phyloP scores from a whole-genome alignment of 2,797 vertebrate genomes.

The Pseudochaenichthys georgianus region DNA sequence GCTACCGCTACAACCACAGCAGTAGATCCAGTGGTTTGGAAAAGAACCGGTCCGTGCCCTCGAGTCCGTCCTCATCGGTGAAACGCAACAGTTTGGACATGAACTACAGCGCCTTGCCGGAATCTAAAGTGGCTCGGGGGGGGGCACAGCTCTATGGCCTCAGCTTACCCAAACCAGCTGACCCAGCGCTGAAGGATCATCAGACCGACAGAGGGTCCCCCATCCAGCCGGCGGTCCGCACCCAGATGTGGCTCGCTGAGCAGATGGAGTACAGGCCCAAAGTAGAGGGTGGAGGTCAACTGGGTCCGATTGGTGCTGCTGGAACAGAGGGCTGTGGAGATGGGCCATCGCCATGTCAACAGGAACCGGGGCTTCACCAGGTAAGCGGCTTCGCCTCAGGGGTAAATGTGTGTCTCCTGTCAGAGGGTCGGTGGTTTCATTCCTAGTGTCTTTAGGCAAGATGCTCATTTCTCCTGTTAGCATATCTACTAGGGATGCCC shows the following conservation, averaged over 20 bases:
- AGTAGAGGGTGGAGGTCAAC: constrained; percentile 56
- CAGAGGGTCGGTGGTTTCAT: too few relatives aligned
- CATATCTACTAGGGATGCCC: too few relatives aligned
- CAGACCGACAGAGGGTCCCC: constrained; percentile 87
- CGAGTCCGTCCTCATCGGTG: constrained; percentile 78
- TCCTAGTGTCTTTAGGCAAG: too few relatives aligned
- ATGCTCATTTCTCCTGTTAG: too few relatives aligned
- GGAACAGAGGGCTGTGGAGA: constrained; percentile 44
- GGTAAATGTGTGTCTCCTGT: too few relatives aligned
- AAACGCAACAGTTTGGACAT: constrained; percentile 90
- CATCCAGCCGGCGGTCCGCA: constrained; percentile 91
- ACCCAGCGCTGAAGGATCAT: constrained; percentile 77
- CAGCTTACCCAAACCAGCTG: constrained; percentile 80
- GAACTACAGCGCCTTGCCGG: constrained; percentile 90
- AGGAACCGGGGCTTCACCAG: constrained; percentile 84
- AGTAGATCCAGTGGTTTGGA: constrained; percentile 68
- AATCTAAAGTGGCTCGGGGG: constrained; percentile 79
- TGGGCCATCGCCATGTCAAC: constrained; percentile 79
- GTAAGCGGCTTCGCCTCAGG: constrained; percentile 73
- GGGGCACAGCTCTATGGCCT: constrained; percentile 55
- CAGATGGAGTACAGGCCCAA: constrained; percentile 89
- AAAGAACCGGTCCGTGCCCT: constrained; percentile 70
- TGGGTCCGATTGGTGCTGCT: neutral
- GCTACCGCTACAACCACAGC: constrained; percentile 86
- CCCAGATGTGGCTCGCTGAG: constrained; percentile 96